A percentile compares a stretch with the other conserved stretches of the same genome.
Conservation (phyloP, 2,797 vertebrate species). For the Sternarchorhynchus goeldii region DNA sequence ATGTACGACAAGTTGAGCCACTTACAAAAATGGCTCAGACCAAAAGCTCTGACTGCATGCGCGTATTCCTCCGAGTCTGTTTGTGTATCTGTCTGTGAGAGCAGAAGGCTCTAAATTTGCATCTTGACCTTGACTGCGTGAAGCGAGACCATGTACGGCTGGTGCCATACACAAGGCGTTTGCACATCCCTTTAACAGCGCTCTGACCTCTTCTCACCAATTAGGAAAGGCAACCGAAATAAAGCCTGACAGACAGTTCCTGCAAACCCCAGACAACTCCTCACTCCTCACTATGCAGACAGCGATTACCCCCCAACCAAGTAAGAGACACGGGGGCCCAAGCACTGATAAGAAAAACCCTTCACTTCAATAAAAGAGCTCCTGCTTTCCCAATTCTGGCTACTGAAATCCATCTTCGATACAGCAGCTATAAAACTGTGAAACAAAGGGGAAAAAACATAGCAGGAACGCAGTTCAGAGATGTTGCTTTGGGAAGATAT, state of each 20-base stretch:
- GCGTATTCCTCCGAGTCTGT: not conserved
- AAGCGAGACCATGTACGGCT: constrained; percentile 10
- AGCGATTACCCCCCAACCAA: not conserved
- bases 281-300: not conserved
- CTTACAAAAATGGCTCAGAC: not conserved
- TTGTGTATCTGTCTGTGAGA: constrained; percentile 2
- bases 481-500: not conserved
- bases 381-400: not conserved
- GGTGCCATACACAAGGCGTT: constrained; percentile 12
- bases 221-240: constrained; percentile 85
- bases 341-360: not conserved
- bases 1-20: not conserved
- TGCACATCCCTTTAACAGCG: constrained; percentile 72
- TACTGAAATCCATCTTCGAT: not conserved
- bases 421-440: not conserved
- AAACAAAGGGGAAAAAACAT: not conserved
- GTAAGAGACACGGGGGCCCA: not conserved
- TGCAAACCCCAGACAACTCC: constrained; percentile 74
- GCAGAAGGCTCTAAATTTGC: constrained; percentile 27
- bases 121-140: constrained; percentile 24
- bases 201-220: constrained; percentile 80
- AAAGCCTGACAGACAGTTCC: constrained; percentile 84
- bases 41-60: not conserved
- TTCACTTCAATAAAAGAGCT: not conserved
- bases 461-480: not conserved